A percentile compares a stretch with the other conserved stretches of the same genome.
These are phyloP conservation scores for Scolanthus callimorphus DNA, from an alignment of 92 coral and sea anemone species.

Conservation along the genomic window DNA sequence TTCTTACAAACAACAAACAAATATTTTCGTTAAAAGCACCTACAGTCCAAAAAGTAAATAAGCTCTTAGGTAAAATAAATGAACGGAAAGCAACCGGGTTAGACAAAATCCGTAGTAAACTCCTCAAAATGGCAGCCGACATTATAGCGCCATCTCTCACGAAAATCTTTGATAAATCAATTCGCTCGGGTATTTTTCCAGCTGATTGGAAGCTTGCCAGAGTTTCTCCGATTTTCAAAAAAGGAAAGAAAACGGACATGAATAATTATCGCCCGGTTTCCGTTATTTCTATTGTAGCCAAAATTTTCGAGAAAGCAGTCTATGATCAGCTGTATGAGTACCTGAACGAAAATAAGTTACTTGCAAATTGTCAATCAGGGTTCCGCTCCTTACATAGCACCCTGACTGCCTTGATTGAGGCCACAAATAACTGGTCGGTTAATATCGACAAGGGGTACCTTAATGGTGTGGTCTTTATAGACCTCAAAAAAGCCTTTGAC, in stretches of 20 bases:
- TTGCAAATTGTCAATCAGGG: slow-evolving; percentile 8
- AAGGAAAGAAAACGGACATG: too few species aligned
- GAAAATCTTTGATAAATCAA: too few species aligned
- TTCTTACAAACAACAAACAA: too few species aligned
- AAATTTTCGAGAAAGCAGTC: slow-evolving; percentile 15
- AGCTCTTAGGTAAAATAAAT: too few species aligned
- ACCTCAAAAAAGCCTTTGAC: slow-evolving; percentile 15
- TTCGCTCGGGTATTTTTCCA: not conserved
- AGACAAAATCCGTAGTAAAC: too few species aligned
- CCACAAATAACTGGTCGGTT: slow-evolving; percentile 2
- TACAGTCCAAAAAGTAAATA: too few species aligned
- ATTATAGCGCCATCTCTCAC: too few species aligned
- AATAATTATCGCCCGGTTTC: slow-evolving; percentile 16
- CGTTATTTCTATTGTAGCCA: slow-evolving; percentile 8
- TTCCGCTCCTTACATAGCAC: slow-evolving; percentile 14
- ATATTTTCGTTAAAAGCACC: too few species aligned
- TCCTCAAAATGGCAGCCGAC: too few species aligned
- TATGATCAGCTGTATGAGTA: slow-evolving; percentile 10
- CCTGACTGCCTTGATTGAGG: slow-evolving; percentile 4
- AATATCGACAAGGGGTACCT: slow-evolving; percentile 12
- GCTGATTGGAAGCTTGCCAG: slow-evolving; percentile 7
- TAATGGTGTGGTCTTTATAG: slow-evolving; percentile 8
- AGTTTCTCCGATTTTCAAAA: too few species aligned
- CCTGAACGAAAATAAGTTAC: slow-evolving; percentile 2
- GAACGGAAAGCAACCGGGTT: too few species aligned